A percentile compares a stretch with the other conserved stretches of the same genome.
phyloP scores from a whole-genome alignment of 2,113 vertebrate species.

The Oreamnos americanus region DNA sequence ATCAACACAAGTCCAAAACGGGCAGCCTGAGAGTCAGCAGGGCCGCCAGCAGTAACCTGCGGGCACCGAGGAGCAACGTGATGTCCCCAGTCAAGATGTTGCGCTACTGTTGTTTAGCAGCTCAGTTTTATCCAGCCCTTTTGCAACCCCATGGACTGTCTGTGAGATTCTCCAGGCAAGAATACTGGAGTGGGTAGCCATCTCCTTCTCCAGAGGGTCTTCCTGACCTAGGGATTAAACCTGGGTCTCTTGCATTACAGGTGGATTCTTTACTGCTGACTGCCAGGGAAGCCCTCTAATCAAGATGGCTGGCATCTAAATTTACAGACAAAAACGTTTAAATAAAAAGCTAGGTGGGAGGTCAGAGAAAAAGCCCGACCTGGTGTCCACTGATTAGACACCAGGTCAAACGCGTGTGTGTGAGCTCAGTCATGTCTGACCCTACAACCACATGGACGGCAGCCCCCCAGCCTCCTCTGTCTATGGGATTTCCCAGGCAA shows the following conservation, averaged over 20 bases:
- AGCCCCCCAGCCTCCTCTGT: background rate
- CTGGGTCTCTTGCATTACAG: background rate
- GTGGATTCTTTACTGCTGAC: background rate
- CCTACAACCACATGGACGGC: background rate
- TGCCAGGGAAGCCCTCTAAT: background rate
- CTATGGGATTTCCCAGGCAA: background rate
- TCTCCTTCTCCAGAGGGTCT: background rate
- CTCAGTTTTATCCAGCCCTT: background rate
- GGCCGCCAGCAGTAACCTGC: fast-evolving
- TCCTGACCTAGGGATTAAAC: background rate
- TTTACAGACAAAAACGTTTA: background rate
- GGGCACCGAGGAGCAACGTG: fast-evolving
- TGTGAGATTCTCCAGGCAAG: background rate
- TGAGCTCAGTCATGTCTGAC: background rate
- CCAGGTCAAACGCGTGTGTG: background rate
- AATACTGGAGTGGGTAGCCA: background rate
- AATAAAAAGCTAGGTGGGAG: background rate
- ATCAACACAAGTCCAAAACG: fast-evolving
- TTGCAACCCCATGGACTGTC: background rate
- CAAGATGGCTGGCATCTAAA: background rate
- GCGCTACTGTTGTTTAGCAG: background rate
- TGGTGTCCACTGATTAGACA: background rate
- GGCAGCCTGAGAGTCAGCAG: background rate
- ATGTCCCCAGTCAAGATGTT: background rate
- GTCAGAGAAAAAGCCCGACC: background rate